Evolutionary conservation across 2,113 vertebrate genomes (phyloP), one percentile per base, ranked within the genome.

Genomic region (Tympanuchus pallidicinctus): DNA sequence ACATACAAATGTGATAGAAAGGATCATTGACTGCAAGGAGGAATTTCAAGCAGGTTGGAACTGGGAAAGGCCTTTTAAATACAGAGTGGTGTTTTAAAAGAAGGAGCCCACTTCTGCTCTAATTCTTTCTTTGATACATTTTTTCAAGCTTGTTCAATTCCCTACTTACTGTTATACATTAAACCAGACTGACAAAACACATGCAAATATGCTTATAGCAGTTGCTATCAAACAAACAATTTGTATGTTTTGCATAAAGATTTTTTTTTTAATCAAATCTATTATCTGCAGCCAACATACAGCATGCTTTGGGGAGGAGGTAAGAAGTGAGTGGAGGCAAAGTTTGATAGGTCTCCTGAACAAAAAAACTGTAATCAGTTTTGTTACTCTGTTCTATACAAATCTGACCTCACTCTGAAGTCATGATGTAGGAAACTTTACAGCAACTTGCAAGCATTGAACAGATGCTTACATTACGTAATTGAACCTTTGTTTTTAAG

Each of bases 1-100:
- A 40, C 60, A 17, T 54, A 32, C 6, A 16, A 27, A 22, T 48
- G 59, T 81, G 61, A 10, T 52, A 71, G 40, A 45, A 86, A 71
- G 69, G 13, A 30, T 90, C 74, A 13, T 21, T 81, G 65, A 67
- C 50, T 92, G 75, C 80, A 74, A 71, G 71, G 63, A 72, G 66
- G 66, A 91, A 72, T 82, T 93, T 84, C 70, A 61, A 79, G 38
- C 3, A 28, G 20, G 15, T n/a, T 34, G 14, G 17, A 50, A 48
- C 0, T 52, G 84, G 71, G 21, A 27, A 10, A 42, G 38, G 52
- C 36, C 47, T 50, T 4, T 50, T 48, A 28, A 76, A 28, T 85
- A n/a, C 56, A 87, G 32, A 10, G 9, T 36, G 57, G n/a, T 3
- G 5, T 76, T 88, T 82, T 63, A 70, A 83, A 32, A 86, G 45